phyloP scores from a whole-genome alignment of 2,113 vertebrate species.

The Campylomormyrus numenius region DNA sequence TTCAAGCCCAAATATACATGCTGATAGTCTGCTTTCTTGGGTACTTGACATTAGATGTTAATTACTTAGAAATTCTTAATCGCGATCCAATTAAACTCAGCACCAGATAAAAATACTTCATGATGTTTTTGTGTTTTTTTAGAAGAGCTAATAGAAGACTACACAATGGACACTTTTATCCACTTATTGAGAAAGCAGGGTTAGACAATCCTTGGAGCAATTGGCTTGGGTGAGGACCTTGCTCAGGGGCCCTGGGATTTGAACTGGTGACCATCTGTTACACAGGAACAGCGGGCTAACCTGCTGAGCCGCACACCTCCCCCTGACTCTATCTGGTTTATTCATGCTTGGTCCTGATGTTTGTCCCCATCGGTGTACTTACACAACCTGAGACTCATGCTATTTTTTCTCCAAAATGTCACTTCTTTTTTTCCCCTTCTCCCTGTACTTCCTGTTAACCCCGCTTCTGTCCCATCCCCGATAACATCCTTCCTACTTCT shows the following conservation, averaged over 20 bases:
- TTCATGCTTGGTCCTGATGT: neutral
- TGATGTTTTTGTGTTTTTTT: neutral
- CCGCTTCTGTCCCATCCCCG: neutral
- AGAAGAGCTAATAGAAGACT: neutral
- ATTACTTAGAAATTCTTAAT: neutral
- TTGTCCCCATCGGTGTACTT: neutral
- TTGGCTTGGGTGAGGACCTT: neutral
- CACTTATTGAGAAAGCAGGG: neutral
- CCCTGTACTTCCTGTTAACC: neutral
- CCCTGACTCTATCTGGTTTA: neutral
- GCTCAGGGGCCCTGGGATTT: neutral
- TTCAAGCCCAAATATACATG: neutral
- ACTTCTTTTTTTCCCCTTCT: neutral
- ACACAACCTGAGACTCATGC: neutral
- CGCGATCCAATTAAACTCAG: neutral
- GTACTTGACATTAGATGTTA: neutral
- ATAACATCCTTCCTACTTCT: neutral
- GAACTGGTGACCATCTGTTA: neutral
- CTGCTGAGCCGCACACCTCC: neutral
- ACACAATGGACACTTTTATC: neutral
- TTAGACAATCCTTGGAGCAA: neutral
- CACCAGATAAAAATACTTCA: neutral
- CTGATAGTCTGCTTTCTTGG: neutral
- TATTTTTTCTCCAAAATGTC: neutral
- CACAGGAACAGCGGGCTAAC: neutral